Percentiles rank a stretch among this genome's conserved stretches.
phyloP scores from a whole-genome alignment of 2,797 vertebrate genomes.

The Pantherophis alleghaniensis region DNA sequence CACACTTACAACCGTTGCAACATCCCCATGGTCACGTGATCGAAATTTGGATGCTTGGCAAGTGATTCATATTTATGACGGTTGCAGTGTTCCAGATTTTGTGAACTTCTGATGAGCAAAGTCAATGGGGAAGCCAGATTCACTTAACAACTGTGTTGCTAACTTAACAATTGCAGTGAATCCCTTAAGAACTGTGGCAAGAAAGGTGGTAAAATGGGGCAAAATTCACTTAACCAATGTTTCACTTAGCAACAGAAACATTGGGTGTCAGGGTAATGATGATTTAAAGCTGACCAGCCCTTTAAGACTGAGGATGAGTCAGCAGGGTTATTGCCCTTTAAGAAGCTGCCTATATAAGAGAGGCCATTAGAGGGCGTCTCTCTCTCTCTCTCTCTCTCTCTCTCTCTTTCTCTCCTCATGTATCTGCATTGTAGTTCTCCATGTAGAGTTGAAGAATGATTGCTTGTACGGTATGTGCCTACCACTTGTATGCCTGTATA shows the following conservation, averaged over 20 bases:
- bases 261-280: background rate
- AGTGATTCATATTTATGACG: background rate
- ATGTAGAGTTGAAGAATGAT: too few species aligned
- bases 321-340: too few species aligned
- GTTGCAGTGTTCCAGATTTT: background rate
- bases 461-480: too few species aligned
- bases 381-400: too few species aligned
- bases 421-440: too few species aligned
- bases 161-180: background rate
- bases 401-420: too few species aligned
- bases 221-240: background rate
- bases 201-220: background rate
- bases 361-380: too few species aligned
- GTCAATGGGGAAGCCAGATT: background rate
- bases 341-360: too few species aligned
- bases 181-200: background rate
- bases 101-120: background rate
- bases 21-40: background rate
- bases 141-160: background rate
- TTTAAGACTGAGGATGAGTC: too few species aligned
- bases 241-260: background rate
- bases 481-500: too few species aligned
- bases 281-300: too few species aligned
- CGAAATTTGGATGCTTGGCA: background rate
- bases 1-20: background rate